Conservation (phyloP, 1,140 invertebrate species). For the Apis dorsata region DNA sequence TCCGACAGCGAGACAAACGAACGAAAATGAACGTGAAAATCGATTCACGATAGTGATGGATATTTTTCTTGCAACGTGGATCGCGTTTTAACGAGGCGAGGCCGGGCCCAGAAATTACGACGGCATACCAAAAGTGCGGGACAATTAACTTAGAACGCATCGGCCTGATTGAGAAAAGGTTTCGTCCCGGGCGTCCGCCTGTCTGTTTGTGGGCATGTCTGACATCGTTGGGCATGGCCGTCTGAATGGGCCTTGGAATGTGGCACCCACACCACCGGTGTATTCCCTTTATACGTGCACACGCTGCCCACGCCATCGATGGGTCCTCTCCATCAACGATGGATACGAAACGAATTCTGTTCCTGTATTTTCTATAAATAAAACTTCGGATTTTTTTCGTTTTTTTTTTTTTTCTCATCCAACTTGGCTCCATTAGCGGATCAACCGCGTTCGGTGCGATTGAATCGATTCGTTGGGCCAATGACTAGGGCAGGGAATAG, state of each 20-base stretch:
- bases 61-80: not conserved
- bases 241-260: conserved; percentile 77
- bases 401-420: not conserved
- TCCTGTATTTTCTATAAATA: not conserved
- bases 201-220: conserved; percentile 76
- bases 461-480: not conserved
- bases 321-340: conserved; percentile 53
- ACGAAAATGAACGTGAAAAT: not conserved
- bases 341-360: conserved; percentile 53
- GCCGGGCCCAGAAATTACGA: conserved; percentile 40
- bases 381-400: not conserved
- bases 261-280: conserved; percentile 63
- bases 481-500: not conserved
- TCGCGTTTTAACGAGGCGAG: conserved; percentile 35
- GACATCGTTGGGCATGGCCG: conserved; percentile 75
- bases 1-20: not conserved
- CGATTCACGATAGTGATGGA: not conserved
- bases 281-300: conserved; percentile 71
- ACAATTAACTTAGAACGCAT: conserved; percentile 72
- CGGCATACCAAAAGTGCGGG: conserved; percentile 61
- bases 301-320: conserved; percentile 63
- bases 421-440: not conserved
- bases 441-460: not conserved
- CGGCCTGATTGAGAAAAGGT: conserved; percentile 67
- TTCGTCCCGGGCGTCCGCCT: conserved; percentile 65